These are phyloP conservation scores for Procambarus clarkii DNA, from an alignment of 1,140 invertebrate species.

Conservation along the genomic window DNA sequence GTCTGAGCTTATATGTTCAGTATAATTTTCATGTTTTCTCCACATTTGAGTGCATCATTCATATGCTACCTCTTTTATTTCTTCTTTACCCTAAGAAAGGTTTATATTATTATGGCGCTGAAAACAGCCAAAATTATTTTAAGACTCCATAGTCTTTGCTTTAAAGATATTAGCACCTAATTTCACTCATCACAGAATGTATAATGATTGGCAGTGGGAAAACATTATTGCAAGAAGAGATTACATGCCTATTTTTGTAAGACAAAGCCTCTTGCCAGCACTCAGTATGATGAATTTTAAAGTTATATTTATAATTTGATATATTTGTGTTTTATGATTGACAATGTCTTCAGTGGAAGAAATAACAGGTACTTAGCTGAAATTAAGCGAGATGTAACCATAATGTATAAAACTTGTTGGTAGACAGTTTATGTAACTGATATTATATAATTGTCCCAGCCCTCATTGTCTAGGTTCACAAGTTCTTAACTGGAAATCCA, in stretches of 20 bases:
- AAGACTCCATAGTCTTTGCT: too few species aligned
- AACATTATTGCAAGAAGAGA: too few species aligned
- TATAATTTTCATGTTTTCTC: background rate
- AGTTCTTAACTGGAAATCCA: background rate
- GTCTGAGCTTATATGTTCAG: background rate
- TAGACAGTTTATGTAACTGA: background rate
- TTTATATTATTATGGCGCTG: too few species aligned
- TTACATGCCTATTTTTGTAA: too few species aligned
- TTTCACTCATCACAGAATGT: too few species aligned
- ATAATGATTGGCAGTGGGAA: too few species aligned
- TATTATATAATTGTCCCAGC: background rate
- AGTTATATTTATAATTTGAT: background rate
- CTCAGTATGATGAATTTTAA: background rate
- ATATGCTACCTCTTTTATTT: too few species aligned
- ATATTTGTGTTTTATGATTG: background rate
- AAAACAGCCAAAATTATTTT: too few species aligned
- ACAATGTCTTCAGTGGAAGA: background rate
- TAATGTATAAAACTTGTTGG: background rate
- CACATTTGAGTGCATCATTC: background rate
- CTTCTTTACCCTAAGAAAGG: too few species aligned
- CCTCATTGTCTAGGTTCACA: background rate
- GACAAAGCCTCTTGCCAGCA: background rate
- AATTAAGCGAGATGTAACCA: background rate
- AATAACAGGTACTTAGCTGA: background rate
- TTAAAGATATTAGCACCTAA: too few species aligned